Base-by-base conservation (phyloP, 2,888 invertebrate genomes). In the Ptychoptera contaminata region DNA sequence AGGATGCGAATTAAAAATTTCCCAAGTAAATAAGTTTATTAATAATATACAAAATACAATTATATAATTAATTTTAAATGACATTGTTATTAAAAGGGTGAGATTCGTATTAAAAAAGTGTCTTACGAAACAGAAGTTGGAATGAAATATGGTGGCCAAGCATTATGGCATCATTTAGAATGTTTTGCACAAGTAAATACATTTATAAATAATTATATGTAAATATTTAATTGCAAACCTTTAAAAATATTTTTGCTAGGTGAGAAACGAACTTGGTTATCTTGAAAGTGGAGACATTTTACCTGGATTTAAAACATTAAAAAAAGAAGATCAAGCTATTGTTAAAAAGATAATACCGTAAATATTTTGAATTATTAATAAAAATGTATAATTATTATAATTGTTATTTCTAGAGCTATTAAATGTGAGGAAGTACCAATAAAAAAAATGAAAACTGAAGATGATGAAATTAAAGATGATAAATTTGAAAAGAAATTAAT, bases 101-200 rank as follows among this genome's bases (percentile, higher is more conserved):
- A 74, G 55, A 67, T 91, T 3, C 72, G 91, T 40, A 70, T 93
- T 40, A 78, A 83, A 2, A 92, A 88, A 63, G 83, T 84, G 51
- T 87, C 88, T 52, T 91, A 70, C 63, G 85, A 90, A 47, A 78
- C 79, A 40, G 85, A 86, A 54, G 69, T 82, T 15, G 88, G 84
- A 0, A 76, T 73, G 56, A 78, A 78, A 60, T 88, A 77, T 62
- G 91, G 91, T 0, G 91, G 90, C 0, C 74, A 82, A 55, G 78
- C 87, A 46, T 68, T 79, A 43, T 96, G 94, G 94, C 81, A 94
- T 62, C 96, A 96, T 65, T 63, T 91, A 2, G 81, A 84, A 47
- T 96, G 96, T 60, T 96, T 96, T 67, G 79, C 76, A 0, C 78
- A 85, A 56, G 54, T 63, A 35, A 16, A 31, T 7, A n/a, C n/a